Base-by-base conservation (phyloP, 1,140 invertebrate genomes). In the Laodelphax striatellus region DNA sequence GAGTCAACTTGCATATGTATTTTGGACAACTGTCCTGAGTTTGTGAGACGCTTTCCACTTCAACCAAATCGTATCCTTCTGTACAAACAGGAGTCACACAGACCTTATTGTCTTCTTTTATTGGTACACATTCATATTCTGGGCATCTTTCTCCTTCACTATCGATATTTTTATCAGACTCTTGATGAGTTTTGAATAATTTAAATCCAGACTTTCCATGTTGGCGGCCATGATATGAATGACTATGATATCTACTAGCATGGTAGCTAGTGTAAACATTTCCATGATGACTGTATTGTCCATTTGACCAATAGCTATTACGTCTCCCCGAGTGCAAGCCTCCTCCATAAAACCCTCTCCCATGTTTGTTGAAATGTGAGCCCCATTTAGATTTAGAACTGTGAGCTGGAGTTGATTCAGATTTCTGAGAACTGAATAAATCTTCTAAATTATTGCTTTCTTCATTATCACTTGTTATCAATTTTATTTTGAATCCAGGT, bases 1-100 rank as follows among this genome's bases (percentile, higher is more conserved):
- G 57, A 2, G 79, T 76, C 2, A 81, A 54, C 19, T 62, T 58
- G 64, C 87, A 89, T 4, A 75, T 72, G 64, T 83, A 85, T 61
- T 78, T 80, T 46, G 66, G 70, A 69, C 77, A 77, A 52, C 67
- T 63, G 59, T 66, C 66, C 34, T 52, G 34, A n/a, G n/a, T 52
- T 34, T 16, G 50, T 21, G 34, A 38, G 10, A 11, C 3, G 34
- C 34, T 38, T 38, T 60, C 56, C 43, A 61, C 21, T 21, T 16
- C 57, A 19, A 56, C 16, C 41, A 63, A 38, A 19, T 63, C 54
- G 55, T 61, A 62, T 28, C 56, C 62, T n/a, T 63, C 28, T 9
- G 58, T 24, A 53, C 64, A 66, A 24, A 57, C 55, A 11, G 64
- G 64, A 34, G 54, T 59, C 5, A 58, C 57, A 57, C 63, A 65